Evolutionary conservation across 2,888 invertebrate species (phyloP), one percentile per base, ranked within the genome.

Genomic region (Branchipolynoe longqiensis): DNA sequence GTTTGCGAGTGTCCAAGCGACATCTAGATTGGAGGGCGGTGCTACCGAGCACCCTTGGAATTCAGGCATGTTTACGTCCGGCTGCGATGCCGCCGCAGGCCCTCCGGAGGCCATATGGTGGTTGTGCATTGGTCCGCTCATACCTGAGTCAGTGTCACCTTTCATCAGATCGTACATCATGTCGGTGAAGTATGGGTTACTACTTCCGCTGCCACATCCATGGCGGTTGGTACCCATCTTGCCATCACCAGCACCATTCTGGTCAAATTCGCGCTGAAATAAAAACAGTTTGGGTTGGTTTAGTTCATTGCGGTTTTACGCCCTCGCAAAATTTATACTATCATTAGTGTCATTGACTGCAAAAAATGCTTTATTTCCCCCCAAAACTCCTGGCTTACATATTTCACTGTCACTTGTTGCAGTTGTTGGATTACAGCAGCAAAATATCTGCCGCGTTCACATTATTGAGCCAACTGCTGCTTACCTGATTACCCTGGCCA

Each of bases 261-360:
- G 78, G 14, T 78, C 78, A 41, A 78, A 78, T n/a, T 78, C 78
- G 6, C 78, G 41, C 78, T 78, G 78, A 41, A 78, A 78, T 31
- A n/a, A n/a, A n/a, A n/a, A n/a, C n/a, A n/a, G n/a, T n/a, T n/a
- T n/a, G n/a, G n/a, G n/a, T n/a, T n/a, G n/a, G n/a, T n/a, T n/a
- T n/a, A n/a, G n/a, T n/a, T n/a, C n/a, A n/a, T n/a, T n/a, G n/a
- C n/a, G n/a, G n/a, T n/a, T n/a, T n/a, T n/a, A n/a, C n/a, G n/a
- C n/a, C n/a, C n/a, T n/a, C n/a, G n/a, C n/a, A n/a, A n/a, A n/a
- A n/a, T n/a, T n/a, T n/a, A n/a, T n/a, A n/a, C n/a, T n/a, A n/a
- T n/a, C n/a, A n/a, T n/a, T n/a, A n/a, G n/a, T n/a, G n/a, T n/a
- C n/a, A n/a, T n/a, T n/a, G n/a, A n/a, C n/a, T n/a, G n/a, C n/a